Conservation (phyloP, 2,888 invertebrate genomes). For the Griposia aprilina region DNA sequence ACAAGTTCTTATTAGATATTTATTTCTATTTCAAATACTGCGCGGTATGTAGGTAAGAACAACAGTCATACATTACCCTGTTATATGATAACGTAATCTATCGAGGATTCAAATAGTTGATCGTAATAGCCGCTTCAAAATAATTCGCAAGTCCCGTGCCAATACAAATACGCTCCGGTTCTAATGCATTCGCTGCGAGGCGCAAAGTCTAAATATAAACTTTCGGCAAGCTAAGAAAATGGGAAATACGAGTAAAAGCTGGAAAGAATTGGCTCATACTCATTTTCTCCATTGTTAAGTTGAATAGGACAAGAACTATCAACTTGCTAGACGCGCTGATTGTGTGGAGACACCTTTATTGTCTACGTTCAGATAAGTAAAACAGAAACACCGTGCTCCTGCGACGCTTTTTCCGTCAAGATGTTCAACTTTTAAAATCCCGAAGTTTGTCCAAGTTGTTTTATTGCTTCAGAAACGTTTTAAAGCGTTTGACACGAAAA, state of each 20-base stretch:
- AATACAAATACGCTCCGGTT: conserved; percentile 85
- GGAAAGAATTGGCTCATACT: conserved; percentile 88
- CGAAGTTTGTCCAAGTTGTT: conserved; percentile 78
- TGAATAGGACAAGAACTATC: conserved; percentile 88
- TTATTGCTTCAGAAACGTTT: conserved; percentile 75
- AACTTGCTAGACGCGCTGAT: conserved; percentile 86
- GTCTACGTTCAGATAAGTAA: conserved; percentile 88
- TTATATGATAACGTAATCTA: conserved; percentile 73
- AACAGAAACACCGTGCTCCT: conserved; percentile 83
- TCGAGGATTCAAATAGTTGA: conserved; percentile 80
- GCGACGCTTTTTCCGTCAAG: conserved; percentile 82
- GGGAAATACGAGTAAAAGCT: conserved; percentile 86
- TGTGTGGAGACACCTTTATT: conserved; percentile 88
- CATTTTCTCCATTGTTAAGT: conserved; percentile 89
- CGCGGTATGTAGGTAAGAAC: conserved; percentile 69
- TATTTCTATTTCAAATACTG: conserved; percentile 60
- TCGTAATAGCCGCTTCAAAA: conserved; percentile 79
- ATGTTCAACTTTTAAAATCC: conserved; percentile 85
- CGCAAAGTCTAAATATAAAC: conserved; percentile 85
- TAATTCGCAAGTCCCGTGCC: conserved; percentile 81
- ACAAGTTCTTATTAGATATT: conserved; percentile 58
- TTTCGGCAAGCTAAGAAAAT: conserved; percentile 85
- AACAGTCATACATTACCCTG: conserved; percentile 66
- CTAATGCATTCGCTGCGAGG: conserved; percentile 84
- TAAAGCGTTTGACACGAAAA: conserved; percentile 73